Percentiles rank a stretch among this genome's conserved stretches.
Conservation (phyloP, 2,888 invertebrate species). For the Chrysotoxum bicinctum region DNA sequence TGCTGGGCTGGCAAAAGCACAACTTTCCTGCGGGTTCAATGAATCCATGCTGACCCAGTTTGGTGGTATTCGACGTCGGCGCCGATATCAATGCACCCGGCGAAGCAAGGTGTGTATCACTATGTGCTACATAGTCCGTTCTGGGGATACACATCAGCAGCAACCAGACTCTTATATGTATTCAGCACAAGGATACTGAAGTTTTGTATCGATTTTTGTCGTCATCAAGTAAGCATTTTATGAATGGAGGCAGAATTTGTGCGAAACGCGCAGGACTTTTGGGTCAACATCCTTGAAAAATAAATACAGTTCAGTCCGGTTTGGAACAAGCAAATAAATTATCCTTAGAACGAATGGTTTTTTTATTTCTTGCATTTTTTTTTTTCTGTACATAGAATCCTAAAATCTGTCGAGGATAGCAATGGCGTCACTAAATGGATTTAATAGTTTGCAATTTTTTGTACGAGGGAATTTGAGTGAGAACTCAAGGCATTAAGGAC, state of each 20-base stretch:
- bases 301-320: slow-evolving; percentile 28
- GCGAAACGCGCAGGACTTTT: slow-evolving; percentile 77
- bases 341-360: not conserved
- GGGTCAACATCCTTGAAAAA: slow-evolving; percentile 79
- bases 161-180: slow-evolving; percentile 43
- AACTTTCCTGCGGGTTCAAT: slow-evolving; percentile 56
- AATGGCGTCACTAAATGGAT: slow-evolving; percentile 41
- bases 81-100: slow-evolving; percentile 58
- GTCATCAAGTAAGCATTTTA: slow-evolving; percentile 48
- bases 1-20: slow-evolving; percentile 19
- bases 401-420: slow-evolving; percentile 10
- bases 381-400: not conserved
- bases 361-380: not conserved
- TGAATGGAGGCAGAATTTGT: slow-evolving; percentile 66
- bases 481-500: not conserved
- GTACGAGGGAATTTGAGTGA: not conserved
- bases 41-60: slow-evolving; percentile 65
- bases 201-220: slow-evolving; percentile 58
- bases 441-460: not conserved
- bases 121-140: not conserved
- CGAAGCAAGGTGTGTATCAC: slow-evolving; percentile 47
- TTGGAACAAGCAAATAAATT: slow-evolving; percentile 9
- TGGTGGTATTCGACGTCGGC: slow-evolving; percentile 56
- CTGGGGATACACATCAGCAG: not conserved
- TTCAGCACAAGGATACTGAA: slow-evolving; percentile 60